These are phyloP conservation scores for Chromobotia macracanthus DNA, from an alignment of 2,797 vertebrate genomes.

Conservation along the genomic window DNA sequence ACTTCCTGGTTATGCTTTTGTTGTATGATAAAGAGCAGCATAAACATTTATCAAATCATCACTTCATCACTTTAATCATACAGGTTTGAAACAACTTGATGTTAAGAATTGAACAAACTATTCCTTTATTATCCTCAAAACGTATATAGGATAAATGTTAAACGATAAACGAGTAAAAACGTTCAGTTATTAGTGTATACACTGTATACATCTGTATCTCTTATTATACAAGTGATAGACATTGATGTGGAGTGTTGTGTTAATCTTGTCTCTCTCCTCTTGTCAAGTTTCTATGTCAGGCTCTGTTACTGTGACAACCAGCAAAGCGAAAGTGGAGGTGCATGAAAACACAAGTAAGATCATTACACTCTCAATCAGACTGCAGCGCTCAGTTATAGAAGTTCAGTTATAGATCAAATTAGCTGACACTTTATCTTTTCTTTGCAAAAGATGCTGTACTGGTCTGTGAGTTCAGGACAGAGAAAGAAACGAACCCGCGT, in stretches of 20 bases:
- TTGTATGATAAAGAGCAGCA: no score
- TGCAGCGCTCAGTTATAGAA: not conserved
- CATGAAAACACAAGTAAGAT: slow-evolving; percentile 77
- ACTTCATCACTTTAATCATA: no score
- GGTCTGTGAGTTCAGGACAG: slow-evolving; percentile 84
- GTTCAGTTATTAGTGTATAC: no score
- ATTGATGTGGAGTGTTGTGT: not conserved
- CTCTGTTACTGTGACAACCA: slow-evolving; percentile 75
- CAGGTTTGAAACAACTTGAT: no score
- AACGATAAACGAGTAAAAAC: no score
- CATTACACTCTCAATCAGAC: not conserved
- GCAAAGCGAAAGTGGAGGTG: slow-evolving; percentile 72
- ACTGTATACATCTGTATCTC: no score
- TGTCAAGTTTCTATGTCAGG: slow-evolving; percentile 65
- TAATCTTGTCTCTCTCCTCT: not conserved
- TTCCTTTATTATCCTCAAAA: no score
- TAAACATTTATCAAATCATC: no score
- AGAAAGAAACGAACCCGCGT: slow-evolving; percentile 80
- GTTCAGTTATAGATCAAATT: not conserved
- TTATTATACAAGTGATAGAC: no score
- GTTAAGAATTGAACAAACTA: no score
- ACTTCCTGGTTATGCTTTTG: no score
- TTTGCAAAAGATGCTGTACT: slow-evolving; percentile 82
- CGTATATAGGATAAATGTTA: no score
- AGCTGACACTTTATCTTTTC: not conserved